Evolutionary conservation across 2,797 vertebrate genomes (phyloP).

Genomic region (Syngnathus rostellatus): DNA sequence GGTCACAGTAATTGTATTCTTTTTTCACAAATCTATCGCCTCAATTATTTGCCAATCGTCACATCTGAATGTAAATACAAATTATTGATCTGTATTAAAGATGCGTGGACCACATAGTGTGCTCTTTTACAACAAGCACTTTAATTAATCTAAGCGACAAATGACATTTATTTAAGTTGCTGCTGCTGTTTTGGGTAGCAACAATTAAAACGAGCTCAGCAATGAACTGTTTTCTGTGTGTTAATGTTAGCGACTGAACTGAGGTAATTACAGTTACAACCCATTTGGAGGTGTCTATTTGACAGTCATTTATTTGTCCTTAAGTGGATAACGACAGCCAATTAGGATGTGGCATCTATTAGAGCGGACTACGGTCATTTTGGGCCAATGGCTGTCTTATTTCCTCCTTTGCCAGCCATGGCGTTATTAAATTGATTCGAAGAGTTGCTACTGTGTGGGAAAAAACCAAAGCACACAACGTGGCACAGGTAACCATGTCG

Average conservation of each 20-base stretch:
- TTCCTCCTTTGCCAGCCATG: background rate
- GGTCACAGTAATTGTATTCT: no score
- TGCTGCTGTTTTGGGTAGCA: background rate
- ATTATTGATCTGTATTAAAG: no score
- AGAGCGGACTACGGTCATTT: background rate
- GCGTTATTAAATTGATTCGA: background rate
- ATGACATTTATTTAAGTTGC: background rate
- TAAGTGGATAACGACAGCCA: background rate
- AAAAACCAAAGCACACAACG: background rate
- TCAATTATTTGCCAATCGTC: no score
- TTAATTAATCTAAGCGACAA: background rate
- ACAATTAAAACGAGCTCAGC: background rate
- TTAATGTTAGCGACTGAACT: no score
- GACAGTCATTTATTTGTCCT: no score
- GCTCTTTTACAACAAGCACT: background rate
- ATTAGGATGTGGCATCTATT: background rate
- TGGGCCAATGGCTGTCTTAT: background rate
- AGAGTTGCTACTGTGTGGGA: background rate
- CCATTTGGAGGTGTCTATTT: no score
- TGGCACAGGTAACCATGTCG: constrained; percentile 4
- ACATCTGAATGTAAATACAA: no score
- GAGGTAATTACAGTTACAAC: no score
- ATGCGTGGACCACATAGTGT: no score
- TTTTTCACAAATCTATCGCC: no score
- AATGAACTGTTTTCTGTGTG: background rate